A percentile compares a stretch with the other conserved stretches of the same genome.
Conservation (phyloP, 2,113 vertebrate genomes). For the Ctenodactylus gundi region DNA sequence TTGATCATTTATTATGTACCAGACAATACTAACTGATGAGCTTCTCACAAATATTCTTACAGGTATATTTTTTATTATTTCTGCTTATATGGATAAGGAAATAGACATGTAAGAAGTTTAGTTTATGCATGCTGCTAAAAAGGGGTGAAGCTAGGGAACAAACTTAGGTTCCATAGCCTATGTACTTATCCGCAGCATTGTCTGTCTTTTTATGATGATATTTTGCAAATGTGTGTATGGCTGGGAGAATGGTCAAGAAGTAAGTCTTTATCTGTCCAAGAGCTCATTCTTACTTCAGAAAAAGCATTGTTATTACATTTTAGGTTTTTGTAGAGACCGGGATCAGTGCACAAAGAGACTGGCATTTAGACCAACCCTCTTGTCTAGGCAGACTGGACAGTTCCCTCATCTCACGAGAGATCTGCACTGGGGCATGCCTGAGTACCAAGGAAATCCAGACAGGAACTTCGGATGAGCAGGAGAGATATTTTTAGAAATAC, state of each 20-base stretch:
- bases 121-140: not conserved
- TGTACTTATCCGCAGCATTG: not conserved
- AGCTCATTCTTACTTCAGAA: not conserved
- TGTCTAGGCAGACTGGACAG: not conserved
- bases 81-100: not conserved
- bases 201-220: not conserved
- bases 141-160: not conserved
- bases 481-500: not conserved
- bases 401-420: not conserved
- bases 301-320: not conserved
- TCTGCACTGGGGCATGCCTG: not conserved
- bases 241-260: not conserved
- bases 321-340: not conserved
- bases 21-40: not conserved
- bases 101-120: constrained; percentile 14
- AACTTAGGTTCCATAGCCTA: not conserved
- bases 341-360: not conserved
- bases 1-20: not conserved
- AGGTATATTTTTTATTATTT: not conserved
- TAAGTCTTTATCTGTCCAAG: not conserved
- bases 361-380: not conserved
- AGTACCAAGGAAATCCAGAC: not conserved
- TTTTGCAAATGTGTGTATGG: not conserved
- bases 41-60: not conserved
- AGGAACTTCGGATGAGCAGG: not conserved